These are phyloP conservation scores for Ibidorhyncha struthersii DNA, from an alignment of 2,113 vertebrate genomes.

Conservation along the genomic window DNA sequence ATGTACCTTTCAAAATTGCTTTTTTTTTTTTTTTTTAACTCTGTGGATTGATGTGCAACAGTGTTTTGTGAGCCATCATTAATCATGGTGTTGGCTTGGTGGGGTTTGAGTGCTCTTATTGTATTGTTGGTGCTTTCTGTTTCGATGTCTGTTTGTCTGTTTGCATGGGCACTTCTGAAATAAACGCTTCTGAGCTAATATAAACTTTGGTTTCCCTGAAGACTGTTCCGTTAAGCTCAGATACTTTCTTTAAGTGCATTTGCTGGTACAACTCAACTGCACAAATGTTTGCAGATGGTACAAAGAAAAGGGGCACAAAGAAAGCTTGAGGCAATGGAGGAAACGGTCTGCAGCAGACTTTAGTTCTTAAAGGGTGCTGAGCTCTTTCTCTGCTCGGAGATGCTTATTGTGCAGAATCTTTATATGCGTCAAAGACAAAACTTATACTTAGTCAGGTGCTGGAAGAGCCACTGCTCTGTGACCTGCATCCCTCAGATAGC, in stretches of 20 bases:
- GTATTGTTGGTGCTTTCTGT: neutral
- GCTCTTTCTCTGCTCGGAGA: neutral
- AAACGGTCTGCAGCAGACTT: neutral
- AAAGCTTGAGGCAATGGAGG: neutral
- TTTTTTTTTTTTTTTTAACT: neutral
- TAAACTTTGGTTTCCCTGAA: neutral
- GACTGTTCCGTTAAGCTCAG: neutral
- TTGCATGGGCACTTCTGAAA: neutral
- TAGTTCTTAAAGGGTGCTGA: neutral
- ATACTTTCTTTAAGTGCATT: neutral
- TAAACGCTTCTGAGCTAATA: neutral
- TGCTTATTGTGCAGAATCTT: neutral
- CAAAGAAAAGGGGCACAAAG: neutral
- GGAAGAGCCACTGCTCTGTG: neutral
- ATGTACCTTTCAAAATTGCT: neutral
- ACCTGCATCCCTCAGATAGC: neutral
- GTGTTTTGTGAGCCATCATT: neutral
- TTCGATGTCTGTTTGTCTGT: neutral
- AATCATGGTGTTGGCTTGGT: neutral
- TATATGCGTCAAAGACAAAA: neutral
- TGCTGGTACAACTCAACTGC: neutral
- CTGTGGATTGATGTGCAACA: neutral
- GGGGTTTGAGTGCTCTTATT: neutral
- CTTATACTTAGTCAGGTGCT: neutral
- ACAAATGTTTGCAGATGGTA: neutral